These are phyloP conservation scores for Siniperca knerii DNA, from an alignment of 2,113 vertebrate species.

Conservation along the genomic window DNA sequence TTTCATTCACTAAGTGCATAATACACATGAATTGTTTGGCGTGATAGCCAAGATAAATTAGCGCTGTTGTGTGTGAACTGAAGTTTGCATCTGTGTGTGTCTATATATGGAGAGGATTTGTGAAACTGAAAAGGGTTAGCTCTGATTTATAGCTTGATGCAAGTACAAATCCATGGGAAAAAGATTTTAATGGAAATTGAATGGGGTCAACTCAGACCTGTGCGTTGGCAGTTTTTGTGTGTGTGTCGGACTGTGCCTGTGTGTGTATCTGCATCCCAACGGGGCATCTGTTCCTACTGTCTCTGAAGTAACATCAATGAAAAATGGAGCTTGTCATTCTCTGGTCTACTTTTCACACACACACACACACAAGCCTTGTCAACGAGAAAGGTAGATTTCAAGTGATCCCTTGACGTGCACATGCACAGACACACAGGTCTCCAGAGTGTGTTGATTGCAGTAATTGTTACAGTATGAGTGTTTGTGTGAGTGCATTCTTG, in stretches of 20 bases:
- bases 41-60: background rate
- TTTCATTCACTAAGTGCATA: background rate
- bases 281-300: conserved; percentile 43
- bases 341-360: conserved; percentile 62
- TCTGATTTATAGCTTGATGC: background rate
- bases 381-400: conserved; percentile 45
- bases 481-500: background rate
- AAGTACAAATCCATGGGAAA: background rate
- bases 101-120: background rate
- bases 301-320: conserved; percentile 58
- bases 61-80: background rate
- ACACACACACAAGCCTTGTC: conserved; percentile 17
- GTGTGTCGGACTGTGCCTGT: background rate
- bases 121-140: conserved; percentile 9
- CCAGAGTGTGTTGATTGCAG: conserved; percentile 19
- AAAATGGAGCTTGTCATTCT: conserved; percentile 66
- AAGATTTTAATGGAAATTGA: conserved; percentile 55
- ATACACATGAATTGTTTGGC: background rate
- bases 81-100: background rate
- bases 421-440: background rate
- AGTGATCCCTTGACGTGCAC: background rate
- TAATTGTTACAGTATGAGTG: background rate
- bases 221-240: conserved; percentile 6
- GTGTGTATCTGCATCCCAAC: conserved; percentile 18
- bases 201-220: conserved; percentile 17